phyloP scores from a whole-genome alignment of 2,113 vertebrate genomes.

The Nyctereutes procyonoides region DNA sequence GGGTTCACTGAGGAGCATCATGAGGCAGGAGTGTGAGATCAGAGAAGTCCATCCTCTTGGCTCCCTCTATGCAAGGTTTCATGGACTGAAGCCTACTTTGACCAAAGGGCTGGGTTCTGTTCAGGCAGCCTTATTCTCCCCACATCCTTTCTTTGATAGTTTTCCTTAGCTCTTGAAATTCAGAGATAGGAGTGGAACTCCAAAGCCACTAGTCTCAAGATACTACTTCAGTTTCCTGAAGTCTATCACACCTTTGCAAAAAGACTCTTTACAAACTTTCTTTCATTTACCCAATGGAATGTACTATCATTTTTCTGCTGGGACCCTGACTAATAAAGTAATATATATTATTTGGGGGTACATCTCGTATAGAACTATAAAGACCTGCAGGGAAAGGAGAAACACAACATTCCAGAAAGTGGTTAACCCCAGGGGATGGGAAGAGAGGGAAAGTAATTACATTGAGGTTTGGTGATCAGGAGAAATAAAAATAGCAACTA shows the following conservation, averaged over 20 bases:
- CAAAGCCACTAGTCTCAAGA: not conserved
- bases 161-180: not conserved
- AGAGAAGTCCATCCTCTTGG: not conserved
- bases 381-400: not conserved
- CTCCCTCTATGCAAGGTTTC: not conserved
- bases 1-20: not conserved
- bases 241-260: not conserved
- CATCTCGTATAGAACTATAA: not conserved
- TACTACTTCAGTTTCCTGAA: not conserved
- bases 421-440: not conserved
- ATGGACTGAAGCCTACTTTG: not conserved
- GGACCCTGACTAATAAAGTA: not conserved
- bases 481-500: not conserved
- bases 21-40: not conserved
- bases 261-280: not conserved
- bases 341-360: not conserved
- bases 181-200: not conserved
- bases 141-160: not conserved
- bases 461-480: not conserved
- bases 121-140: not conserved
- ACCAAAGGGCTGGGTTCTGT: not conserved
- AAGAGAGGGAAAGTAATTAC: not conserved
- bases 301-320: not conserved
- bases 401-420: not conserved
- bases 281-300: not conserved